Conservation (phyloP, 2,113 vertebrate species). For the Halcyon malimbica region DNA sequence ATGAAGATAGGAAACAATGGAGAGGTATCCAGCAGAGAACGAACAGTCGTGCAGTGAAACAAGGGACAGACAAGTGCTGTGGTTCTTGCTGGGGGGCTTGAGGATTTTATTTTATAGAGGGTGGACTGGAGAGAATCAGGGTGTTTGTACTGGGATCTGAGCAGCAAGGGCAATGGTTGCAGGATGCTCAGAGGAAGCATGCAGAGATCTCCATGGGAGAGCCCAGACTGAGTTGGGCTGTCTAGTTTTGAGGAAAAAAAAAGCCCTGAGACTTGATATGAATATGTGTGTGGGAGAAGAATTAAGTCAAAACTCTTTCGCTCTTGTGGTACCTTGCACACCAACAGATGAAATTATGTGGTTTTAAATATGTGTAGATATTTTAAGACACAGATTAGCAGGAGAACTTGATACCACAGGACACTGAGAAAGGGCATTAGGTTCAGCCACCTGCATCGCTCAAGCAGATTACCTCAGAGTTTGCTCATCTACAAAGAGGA, state of each 20-base stretch:
- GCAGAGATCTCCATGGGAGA: background rate
- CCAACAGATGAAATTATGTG: background rate
- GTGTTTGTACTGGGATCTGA: background rate
- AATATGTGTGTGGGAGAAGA: background rate
- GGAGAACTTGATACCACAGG: background rate
- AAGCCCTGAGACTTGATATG: background rate
- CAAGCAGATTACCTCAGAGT: background rate
- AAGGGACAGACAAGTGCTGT: background rate
- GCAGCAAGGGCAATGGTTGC: background rate
- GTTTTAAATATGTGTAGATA: background rate
- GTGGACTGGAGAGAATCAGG: background rate
- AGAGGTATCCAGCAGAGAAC: background rate
- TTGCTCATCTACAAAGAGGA: background rate
- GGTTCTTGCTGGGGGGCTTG: no score
- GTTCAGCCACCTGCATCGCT: background rate
- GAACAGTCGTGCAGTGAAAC: background rate
- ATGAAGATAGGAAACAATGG: background rate
- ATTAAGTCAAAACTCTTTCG: background rate
- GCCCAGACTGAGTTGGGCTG: background rate
- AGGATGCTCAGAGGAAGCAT: background rate
- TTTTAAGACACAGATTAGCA: background rate
- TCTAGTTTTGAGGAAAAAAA: background rate
- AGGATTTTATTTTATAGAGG: background rate
- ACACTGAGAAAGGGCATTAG: background rate
- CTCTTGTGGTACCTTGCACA: background rate